These are phyloP conservation scores for Pteropus rufus DNA, from an alignment of 2,797 vertebrate genomes.

Conservation along the genomic window DNA sequence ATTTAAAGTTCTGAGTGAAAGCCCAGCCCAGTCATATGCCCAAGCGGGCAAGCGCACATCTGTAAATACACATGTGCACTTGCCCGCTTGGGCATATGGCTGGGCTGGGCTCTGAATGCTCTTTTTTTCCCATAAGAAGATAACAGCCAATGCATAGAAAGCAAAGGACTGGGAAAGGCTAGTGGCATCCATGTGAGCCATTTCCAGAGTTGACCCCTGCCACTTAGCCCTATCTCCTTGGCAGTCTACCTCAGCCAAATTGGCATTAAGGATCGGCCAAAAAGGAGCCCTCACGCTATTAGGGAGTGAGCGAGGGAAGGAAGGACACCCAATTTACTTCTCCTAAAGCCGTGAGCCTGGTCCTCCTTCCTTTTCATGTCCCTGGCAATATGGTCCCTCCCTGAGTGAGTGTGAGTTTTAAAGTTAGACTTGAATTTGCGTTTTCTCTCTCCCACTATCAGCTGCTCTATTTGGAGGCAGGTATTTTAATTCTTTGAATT, in stretches of 20 bases:
- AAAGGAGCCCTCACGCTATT: neutral
- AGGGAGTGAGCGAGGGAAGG: neutral
- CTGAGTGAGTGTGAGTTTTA: neutral
- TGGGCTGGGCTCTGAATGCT: accelerated
- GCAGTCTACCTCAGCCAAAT: neutral
- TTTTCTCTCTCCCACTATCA: neutral
- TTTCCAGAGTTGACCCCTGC: neutral
- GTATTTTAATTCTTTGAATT: neutral
- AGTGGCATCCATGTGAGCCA: neutral
- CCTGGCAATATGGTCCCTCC: neutral
- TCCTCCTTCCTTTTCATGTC: neutral
- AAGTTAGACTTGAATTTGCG: neutral
- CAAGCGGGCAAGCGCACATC: too few species aligned
- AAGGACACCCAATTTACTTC: neutral
- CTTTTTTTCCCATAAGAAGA: neutral
- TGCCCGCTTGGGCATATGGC: accelerated
- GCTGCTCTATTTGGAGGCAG: neutral
- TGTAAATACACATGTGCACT: accelerated
- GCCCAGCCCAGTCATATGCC: too few species aligned
- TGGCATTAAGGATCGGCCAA: neutral
- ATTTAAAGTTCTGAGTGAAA: neutral
- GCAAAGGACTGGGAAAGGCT: neutral
- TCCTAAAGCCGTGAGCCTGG: neutral
- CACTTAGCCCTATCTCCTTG: neutral
- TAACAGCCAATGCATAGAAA: neutral